Evolutionary conservation across 2,888 invertebrate species (phyloP).

Genomic region (Augiades crinisus): DNA sequence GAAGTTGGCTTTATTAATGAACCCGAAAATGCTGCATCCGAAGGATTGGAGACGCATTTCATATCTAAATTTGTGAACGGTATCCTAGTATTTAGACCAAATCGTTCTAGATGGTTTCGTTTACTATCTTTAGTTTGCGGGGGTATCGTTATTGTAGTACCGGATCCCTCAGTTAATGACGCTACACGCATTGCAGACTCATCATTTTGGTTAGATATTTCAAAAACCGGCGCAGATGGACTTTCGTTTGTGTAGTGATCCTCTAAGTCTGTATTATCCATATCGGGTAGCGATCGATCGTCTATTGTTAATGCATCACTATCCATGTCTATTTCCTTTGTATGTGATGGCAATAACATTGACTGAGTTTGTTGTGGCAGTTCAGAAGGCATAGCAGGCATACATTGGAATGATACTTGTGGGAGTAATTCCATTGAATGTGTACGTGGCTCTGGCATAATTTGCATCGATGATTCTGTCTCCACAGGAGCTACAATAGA

Average conservation of each 20-base stretch:
- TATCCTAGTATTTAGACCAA: slow-evolving; percentile 73
- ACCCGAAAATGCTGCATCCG: too few relatives aligned
- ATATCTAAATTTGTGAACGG: slow-evolving; percentile 75
- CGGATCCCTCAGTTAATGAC: too few relatives aligned
- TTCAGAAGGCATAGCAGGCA: neutral
- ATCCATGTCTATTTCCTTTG: neutral
- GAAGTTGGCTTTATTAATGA: slow-evolving; percentile 36
- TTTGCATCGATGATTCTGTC: too few relatives aligned
- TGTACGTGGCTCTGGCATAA: too few relatives aligned
- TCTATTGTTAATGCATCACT: neutral
- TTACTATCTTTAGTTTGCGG: slow-evolving; percentile 49
- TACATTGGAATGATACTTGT: too few relatives aligned
- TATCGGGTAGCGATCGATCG: neutral
- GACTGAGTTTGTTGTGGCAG: neutral
- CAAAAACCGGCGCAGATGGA: slow-evolving; percentile 44
- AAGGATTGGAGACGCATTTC: too few relatives aligned
- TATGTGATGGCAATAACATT: neutral
- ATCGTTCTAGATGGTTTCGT: slow-evolving; percentile 62
- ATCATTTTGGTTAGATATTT: slow-evolving; percentile 34
- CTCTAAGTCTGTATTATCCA: slow-evolving; percentile 38
- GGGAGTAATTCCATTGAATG: too few relatives aligned
- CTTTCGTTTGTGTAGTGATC: slow-evolving; percentile 30
- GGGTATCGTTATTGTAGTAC: slow-evolving; percentile 20
- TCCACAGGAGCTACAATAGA: too few relatives aligned
- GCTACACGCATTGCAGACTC: slow-evolving; percentile 17